A percentile compares a stretch with the other conserved stretches of the same genome.
phyloP scores from a whole-genome alignment of 2,797 vertebrate species.

The Rhincodon typus region DNA sequence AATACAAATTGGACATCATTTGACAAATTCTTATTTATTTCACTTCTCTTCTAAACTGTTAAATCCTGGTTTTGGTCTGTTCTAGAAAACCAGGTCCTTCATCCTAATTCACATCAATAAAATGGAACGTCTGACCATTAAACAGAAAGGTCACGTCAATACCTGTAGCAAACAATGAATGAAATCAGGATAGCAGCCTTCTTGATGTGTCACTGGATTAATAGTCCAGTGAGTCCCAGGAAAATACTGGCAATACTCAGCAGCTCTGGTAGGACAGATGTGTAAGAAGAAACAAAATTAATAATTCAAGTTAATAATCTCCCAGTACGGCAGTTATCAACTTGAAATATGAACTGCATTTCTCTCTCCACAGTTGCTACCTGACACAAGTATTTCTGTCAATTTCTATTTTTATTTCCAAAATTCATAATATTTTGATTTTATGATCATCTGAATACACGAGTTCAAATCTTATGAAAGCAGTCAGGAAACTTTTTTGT shows the following conservation, averaged over 20 bases:
- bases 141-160: neutral
- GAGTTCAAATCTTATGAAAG: too few species aligned
- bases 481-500: too few species aligned
- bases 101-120: neutral
- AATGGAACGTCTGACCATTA: neutral
- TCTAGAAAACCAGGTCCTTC: neutral
- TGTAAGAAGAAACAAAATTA: too few species aligned
- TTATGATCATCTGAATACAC: too few species aligned
- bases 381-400: too few species aligned
- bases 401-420: too few species aligned
- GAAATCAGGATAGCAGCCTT: neutral
- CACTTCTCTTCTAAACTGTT: neutral
- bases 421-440: too few species aligned
- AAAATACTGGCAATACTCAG: neutral
- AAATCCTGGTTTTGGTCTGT: neutral
- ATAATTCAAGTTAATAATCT: too few species aligned
- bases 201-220: neutral
- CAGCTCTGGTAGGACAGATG: too few species aligned
- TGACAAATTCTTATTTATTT: neutral
- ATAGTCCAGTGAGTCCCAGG: neutral
- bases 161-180: neutral
- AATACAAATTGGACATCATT: neutral
- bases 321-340: neutral
- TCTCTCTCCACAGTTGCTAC: too few species aligned
- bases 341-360: neutral